Evolutionary conservation across 1,140 invertebrate species (phyloP).

Genomic region (Cherax quadricarinatus): DNA sequence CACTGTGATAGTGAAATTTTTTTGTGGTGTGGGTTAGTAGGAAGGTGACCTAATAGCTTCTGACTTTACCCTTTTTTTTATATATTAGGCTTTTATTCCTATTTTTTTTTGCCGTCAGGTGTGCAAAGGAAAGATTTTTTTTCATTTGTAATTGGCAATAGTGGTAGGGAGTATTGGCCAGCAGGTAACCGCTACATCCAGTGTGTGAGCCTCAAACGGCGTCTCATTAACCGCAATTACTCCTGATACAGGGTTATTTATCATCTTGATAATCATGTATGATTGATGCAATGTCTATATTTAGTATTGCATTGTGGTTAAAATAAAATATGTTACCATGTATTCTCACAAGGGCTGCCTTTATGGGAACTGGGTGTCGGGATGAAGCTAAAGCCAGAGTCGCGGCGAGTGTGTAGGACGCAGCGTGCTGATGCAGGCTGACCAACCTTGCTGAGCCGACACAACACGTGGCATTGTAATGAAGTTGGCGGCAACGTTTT

Average conservation of each 20-base stretch:
- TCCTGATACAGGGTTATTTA: neutral
- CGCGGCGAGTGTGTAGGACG: neutral
- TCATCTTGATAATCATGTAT: neutral
- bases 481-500: conserved; percentile 37
- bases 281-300: neutral
- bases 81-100: no score
- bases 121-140: no score
- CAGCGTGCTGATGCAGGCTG: conserved; percentile 3
- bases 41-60: no score
- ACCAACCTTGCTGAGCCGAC: conserved; percentile 18
- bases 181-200: neutral
- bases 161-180: neutral
- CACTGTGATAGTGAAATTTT: no score
- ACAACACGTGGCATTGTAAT: conserved; percentile 44
- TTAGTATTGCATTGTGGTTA: neutral
- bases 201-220: neutral
- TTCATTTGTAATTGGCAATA: neutral
- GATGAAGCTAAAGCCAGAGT: neutral
- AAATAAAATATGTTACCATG: neutral
- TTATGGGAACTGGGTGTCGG: no score
- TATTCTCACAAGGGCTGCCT: neutral
- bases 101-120: no score
- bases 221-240: neutral
- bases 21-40: no score
- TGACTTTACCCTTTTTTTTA: no score